Evolutionary conservation across 2,113 vertebrate species (phyloP), one percentile per base, ranked within the genome.

Genomic region (Lipophrys pholis): DNA sequence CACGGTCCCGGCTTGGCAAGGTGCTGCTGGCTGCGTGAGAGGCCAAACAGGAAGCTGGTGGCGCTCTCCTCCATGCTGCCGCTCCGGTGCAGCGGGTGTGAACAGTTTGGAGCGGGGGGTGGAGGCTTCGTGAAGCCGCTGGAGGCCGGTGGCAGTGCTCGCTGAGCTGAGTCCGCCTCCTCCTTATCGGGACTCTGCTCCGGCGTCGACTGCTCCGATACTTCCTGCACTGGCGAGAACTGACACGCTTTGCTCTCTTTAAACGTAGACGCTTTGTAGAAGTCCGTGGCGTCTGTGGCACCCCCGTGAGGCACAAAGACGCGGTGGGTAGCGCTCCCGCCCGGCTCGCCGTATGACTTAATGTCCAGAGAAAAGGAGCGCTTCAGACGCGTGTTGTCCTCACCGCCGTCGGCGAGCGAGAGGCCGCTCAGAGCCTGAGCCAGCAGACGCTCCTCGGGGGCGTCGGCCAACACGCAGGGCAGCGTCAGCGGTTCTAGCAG

Each of bases 351-450:
- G 11, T 82, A 85, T 98, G 97, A 98, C 90, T 98, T 98, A 90
- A 99, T 97, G 92, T 98, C 97, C 85, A 99, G 87, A 9, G 97
- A 99, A 91, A 99, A 99, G 81, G 97, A 99, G 69, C 97, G 97
- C 69, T 99, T 99, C 63, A 99, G 96, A 21, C 97, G 95, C 96
- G 87, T 97, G 96, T 88, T 97, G 97, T 68, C 97, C 17, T 97
- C 95, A 0, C 93, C 71, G 9, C 84, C 91, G 8, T 97, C 95
- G 0, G 92, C 81, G 39, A 98, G 82, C 12, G 95, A 95, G 38
- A 98, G 93, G 30, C 94, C 89, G 0, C 92, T 93, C 10, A 98
- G 91, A 0, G 94, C 95, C 86, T 94, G 94, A 0, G 91, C 87
- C 84, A 97, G 93, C 0, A 94, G 84, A 6, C 78, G 50, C 10